Conservation (phyloP, 1,140 invertebrate genomes). For the Anastatus disparis region DNA sequence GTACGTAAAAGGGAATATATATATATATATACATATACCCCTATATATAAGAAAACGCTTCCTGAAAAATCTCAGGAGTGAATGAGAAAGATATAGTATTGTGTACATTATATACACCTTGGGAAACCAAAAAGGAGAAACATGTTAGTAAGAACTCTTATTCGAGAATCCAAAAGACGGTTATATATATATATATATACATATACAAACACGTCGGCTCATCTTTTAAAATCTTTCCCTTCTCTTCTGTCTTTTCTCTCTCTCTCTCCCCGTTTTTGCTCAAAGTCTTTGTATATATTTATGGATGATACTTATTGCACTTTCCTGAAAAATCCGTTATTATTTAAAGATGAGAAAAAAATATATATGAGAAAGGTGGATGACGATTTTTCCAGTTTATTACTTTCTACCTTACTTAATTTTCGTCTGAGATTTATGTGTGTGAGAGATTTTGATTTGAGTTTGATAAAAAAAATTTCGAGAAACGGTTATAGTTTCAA, state of each 20-base stretch:
- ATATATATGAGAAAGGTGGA: not conserved
- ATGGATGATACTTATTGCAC: not conserved
- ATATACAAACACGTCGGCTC: not conserved
- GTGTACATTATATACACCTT: conserved; percentile 28
- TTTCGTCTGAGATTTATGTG: not conserved
- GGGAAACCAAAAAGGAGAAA: conserved; percentile 30
- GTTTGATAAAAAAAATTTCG: not conserved
- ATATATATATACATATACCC: too few relatives aligned
- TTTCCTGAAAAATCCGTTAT: conserved; percentile 38
- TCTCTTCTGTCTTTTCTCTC: not conserved
- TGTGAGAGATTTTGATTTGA: not conserved
- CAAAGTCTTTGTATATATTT: not conserved
- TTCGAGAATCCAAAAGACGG: conserved; percentile 2
- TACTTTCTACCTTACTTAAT: not conserved
- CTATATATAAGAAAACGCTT: conserved; percentile 39
- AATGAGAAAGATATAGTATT: not conserved
- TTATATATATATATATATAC: not conserved
- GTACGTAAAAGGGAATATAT: too few relatives aligned
- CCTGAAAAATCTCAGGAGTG: conserved; percentile 51
- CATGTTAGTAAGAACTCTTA: not conserved
- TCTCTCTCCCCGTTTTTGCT: conserved; percentile 8
- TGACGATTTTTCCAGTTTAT: not conserved
- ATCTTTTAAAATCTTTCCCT: conserved; percentile 32
- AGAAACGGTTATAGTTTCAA: not conserved
- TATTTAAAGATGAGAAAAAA: conserved; percentile 6